Percentiles rank a stretch among this genome's conserved stretches.
Evolutionary conservation across 2,888 invertebrate species (phyloP).

Genomic region (Alviniconcha strummeri): DNA sequence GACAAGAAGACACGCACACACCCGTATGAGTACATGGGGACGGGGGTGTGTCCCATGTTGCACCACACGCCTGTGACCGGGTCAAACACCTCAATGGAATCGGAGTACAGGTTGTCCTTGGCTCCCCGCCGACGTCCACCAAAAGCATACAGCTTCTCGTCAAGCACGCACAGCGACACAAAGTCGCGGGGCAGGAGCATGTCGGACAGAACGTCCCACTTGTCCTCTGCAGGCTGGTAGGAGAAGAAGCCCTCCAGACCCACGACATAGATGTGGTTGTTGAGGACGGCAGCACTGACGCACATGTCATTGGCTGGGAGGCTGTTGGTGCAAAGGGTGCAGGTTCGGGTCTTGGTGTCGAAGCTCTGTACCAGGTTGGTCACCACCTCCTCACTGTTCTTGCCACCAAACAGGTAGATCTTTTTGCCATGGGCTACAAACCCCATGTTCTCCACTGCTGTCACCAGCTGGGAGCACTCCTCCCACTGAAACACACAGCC

Average conservation of each 20-base stretch:
- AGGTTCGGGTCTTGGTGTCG: constrained; percentile 56
- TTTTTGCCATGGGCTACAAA: constrained; percentile 60
- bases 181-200: constrained; percentile 65
- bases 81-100: constrained; percentile 63
- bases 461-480: constrained; percentile 54
- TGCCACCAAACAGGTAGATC: constrained; percentile 66
- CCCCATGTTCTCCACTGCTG: constrained; percentile 69
- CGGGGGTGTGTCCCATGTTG: constrained; percentile 56
- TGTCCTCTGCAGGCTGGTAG: constrained; percentile 55
- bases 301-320: constrained; percentile 68
- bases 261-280: constrained; percentile 62
- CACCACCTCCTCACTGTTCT: constrained; percentile 67
- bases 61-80: constrained; percentile 57
- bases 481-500: constrained; percentile 48
- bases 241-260: constrained; percentile 66
- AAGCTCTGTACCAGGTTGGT: constrained; percentile 65
- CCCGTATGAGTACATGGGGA: constrained; percentile 67
- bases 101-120: constrained; percentile 64
- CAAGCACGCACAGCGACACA: constrained; percentile 64
- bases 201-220: constrained; percentile 63
- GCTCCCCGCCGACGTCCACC: constrained; percentile 65
- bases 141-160: constrained; percentile 63
- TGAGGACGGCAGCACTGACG: constrained; percentile 61
- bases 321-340: constrained; percentile 53
- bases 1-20: constrained; percentile 62